phyloP scores from a whole-genome alignment of 2,888 invertebrate species.

The Lutraria lutraria region DNA sequence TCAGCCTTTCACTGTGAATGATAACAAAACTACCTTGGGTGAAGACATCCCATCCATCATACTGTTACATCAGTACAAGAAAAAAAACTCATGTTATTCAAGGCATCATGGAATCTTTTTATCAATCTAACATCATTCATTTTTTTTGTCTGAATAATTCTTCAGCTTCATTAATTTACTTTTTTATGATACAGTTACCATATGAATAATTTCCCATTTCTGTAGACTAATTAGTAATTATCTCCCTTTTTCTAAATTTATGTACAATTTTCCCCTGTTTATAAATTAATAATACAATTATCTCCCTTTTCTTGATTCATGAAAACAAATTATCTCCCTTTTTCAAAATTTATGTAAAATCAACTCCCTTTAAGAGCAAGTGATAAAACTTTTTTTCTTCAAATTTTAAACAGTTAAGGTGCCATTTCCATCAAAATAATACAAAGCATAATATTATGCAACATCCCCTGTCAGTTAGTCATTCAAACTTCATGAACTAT shows the following conservation, averaged over 20 bases:
- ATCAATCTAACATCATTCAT: not conserved
- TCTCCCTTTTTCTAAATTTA: not conserved
- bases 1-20: not conserved
- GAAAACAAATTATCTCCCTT: no score
- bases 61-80: slow-evolving; percentile 4
- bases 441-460: no score
- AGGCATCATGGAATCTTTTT: slow-evolving; percentile 19
- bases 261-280: not conserved
- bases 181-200: not conserved
- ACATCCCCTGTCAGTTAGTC: no score
- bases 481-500: no score
- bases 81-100: slow-evolving; percentile 5
- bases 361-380: no score
- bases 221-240: not conserved
- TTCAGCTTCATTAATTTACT: not conserved
- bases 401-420: no score
- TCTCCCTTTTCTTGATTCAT: no score
- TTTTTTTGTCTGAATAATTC: not conserved
- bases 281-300: no score
- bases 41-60: not conserved
- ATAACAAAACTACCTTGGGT: not conserved
- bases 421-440: no score
- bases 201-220: not conserved
- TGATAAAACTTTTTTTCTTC: no score
- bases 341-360: no score